Conservation (phyloP, 2,888 invertebrate genomes). For the Pogonocherus hispidulus region DNA sequence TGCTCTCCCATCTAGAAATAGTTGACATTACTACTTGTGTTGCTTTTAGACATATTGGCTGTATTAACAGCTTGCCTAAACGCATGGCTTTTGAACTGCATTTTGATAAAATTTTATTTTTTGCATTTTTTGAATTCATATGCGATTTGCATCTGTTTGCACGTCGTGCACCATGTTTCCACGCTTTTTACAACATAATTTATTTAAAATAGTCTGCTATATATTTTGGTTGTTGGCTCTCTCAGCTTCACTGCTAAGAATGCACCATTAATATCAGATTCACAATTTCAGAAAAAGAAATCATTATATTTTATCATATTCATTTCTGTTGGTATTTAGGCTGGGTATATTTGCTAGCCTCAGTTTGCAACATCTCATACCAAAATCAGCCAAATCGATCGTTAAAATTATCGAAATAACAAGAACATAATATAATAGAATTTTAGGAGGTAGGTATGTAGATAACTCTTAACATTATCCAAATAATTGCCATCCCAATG, state of each 20-base stretch:
- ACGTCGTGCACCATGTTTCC: conserved; percentile 5
- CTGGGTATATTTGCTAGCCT: neutral
- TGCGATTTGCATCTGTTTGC: conserved; percentile 13
- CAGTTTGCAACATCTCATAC: neutral
- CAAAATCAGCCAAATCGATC: too few species aligned
- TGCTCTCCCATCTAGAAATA: conserved; percentile 1
- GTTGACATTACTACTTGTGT: neutral
- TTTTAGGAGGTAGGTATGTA: too few species aligned
- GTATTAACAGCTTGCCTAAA: conserved; percentile 39
- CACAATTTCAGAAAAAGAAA: neutral
- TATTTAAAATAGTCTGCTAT: conserved; percentile 33
- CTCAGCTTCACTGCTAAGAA: neutral
- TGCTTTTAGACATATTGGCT: conserved; percentile 30
- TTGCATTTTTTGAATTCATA: conserved; percentile 32
- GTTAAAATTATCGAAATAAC: too few species aligned
- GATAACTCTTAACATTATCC: too few species aligned
- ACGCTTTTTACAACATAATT: conserved; percentile 4
- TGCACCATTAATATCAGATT: too few species aligned
- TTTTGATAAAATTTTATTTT: conserved; percentile 39
- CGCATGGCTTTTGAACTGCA: conserved; percentile 42
- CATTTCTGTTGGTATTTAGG: neutral
- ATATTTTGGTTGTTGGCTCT: conserved; percentile 31
- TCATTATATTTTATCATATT: neutral
- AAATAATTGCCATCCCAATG: too few species aligned
- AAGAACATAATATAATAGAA: too few species aligned